Evolutionary conservation across 2,797 vertebrate genomes (phyloP), one percentile per base, ranked within the genome.

Genomic region (Mastacembelus armatus): DNA sequence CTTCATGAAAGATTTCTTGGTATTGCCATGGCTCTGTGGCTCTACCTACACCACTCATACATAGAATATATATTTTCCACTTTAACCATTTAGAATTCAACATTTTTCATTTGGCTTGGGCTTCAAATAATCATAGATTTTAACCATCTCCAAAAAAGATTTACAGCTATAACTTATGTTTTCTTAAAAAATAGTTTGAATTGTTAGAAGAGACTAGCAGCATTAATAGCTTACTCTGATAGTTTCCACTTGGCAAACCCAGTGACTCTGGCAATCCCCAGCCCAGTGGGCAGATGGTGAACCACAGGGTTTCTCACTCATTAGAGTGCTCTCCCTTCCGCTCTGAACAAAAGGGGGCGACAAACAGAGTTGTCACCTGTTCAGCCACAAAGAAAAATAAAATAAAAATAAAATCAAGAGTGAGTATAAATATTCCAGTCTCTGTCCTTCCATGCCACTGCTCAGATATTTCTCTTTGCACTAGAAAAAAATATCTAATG

Each of bases 231-330:
- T 68, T 45, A 26, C 61, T 18, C 56, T 42, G 18, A 48, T 77
- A 48, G 70, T 77, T 27, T 74, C 80, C 79, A 86, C 83, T 85
- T 89, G 82, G 84, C 88, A 85, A 70, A 60, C 45, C 71, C 11
- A 30, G 60, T 29, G 62, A 72, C 80, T 65, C 75, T 89, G 84
- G 71, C 79, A 61, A 51, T 80, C 69, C 87, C 78, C 35, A 8
- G 71, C 77, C 42, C 79, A 48, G 75, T 71, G 84, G 73, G 85
- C 92, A 93, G 91, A 92, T 92, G 92, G 92, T 18, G 57, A 92
- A 62, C 92, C 88, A 70, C 90, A 84, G 90, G 91, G 84, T 83
- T 48, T 66, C 74, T 58, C 79, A 72, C 71, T 77, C 86, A 71
- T 68, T 66, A 75, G 51, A 83, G 64, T 3, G 14, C 59, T 42